Conservation (phyloP, 1,140 invertebrate species). For the Camponotus vicinus region DNA sequence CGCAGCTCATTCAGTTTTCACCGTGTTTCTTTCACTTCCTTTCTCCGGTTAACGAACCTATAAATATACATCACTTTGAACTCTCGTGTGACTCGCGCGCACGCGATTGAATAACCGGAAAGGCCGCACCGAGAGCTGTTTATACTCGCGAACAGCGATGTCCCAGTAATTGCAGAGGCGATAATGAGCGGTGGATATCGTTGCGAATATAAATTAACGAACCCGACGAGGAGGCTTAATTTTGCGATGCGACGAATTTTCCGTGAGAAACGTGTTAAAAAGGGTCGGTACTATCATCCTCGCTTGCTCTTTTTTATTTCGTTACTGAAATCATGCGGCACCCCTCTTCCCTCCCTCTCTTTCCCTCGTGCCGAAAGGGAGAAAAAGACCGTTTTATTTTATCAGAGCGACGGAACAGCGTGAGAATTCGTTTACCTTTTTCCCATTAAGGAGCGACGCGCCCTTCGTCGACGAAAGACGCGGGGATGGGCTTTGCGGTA, state of each 20-base stretch:
- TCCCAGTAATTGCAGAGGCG: conserved; percentile 73
- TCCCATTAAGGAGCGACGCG: conserved; percentile 78
- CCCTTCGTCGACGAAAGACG: conserved; percentile 44
- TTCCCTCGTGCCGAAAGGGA: conserved; percentile 26
- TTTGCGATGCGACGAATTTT: conserved; percentile 49
- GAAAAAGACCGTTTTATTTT: conserved; percentile 77
- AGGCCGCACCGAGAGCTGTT: conserved; percentile 57
- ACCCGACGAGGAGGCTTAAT: conserved; percentile 1
- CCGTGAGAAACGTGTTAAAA: background rate
- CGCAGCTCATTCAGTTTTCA: conserved; percentile 55
- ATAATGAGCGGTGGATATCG: conserved; percentile 58
- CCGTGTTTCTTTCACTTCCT: conserved; percentile 69
- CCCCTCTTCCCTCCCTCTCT: conserved; percentile 38
- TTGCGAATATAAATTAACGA: conserved; percentile 39
- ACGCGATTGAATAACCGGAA: conserved; percentile 77
- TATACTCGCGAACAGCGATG: conserved; percentile 68
- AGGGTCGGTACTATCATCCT: conserved; percentile 60
- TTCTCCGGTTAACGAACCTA: conserved; percentile 76
- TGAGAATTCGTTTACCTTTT: conserved; percentile 82
- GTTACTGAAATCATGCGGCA: background rate
- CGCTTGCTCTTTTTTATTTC: conserved; percentile 3
- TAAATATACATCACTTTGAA: conserved; percentile 82
- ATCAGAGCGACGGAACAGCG: conserved; percentile 76
- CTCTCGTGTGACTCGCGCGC: conserved; percentile 69
- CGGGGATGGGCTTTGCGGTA: conserved; percentile 70